Conservation (phyloP, 1,140 invertebrate species). For the Hydropsyche tenuis region DNA sequence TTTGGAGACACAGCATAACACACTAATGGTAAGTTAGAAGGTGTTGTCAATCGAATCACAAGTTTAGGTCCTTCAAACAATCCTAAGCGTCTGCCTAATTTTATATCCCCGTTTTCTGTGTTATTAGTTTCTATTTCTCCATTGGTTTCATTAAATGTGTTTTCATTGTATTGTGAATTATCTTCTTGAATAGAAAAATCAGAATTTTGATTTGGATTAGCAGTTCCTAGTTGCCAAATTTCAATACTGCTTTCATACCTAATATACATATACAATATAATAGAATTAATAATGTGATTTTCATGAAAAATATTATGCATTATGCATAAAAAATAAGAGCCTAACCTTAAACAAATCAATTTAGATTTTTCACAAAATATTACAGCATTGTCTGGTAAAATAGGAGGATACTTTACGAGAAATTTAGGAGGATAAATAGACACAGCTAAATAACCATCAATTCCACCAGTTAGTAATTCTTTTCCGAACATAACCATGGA, state of each 20-base stretch:
- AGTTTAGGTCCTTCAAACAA: constrained; percentile 68
- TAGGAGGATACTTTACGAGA: constrained; percentile 73
- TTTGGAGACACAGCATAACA: constrained; percentile 73
- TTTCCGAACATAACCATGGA: constrained; percentile 69
- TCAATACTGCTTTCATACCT: constrained; percentile 73
- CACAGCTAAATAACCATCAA: constrained; percentile 77
- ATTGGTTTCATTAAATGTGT: constrained; percentile 25
- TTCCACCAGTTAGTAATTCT: constrained; percentile 78
- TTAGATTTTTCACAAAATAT: constrained; percentile 65
- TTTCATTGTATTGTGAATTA: constrained; percentile 17
- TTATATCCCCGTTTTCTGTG: constrained; percentile 39
- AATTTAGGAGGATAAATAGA: constrained; percentile 70
- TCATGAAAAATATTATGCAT: no score
- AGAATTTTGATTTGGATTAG: constrained; percentile 53
- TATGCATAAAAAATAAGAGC: constrained; percentile 64
- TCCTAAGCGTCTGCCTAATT: constrained; percentile 53
- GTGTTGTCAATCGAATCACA: constrained; percentile 68
- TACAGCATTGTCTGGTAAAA: constrained; percentile 69
- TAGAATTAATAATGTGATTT: no score
- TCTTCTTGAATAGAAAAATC: constrained; percentile 52
- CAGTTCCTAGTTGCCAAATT: constrained; percentile 69
- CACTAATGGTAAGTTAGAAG: constrained; percentile 68
- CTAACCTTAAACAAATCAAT: constrained; percentile 73
- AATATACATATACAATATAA: no score
- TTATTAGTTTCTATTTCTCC: constrained; percentile 49